Evolutionary conservation across 1,140 invertebrate genomes (phyloP), one percentile per base, ranked within the genome.

Genomic region (Pomphorhynchus laevis): DNA sequence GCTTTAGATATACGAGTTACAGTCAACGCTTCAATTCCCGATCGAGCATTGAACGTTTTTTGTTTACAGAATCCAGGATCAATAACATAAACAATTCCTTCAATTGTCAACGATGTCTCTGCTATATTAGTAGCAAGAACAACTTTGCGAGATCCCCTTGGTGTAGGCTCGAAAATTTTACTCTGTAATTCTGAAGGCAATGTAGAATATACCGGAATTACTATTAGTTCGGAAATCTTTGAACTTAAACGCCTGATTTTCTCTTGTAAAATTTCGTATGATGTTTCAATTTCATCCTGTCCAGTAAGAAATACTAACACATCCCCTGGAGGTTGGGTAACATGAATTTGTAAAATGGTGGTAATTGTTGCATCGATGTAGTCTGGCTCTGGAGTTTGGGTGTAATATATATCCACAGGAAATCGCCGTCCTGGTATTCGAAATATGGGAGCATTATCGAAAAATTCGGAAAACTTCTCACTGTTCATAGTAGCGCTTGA

Each of bases 31-130:
- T 95, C 86, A 75, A 98, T 91, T 14, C 86, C 80, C 9, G 79
- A 86, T 45, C 76, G 64, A 0, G 86, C 79, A 64, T 95, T 93
- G 51, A 89, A 98, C 56, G 84, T 86, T 54, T 93, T 95, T 61
- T 93, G 82, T 55, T 98, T 98, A 32, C 77, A 80, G 60, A 91
- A 98, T 2, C 86, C 89, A 14, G 84, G 80, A 65, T 98, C 89
- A 47, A 98, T 91, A 0, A 98, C 89, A 61, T 86, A 98, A 36
- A 79, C 73, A 45, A 98, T 95, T 48, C 91, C 91, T 54, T 98
- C 86, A 47, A 98, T 98, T 1, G 89, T 98, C 8, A 98, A 59
- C 4, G 84, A 93, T 16, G 89, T 98, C 62, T 95, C 84, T 1
- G 89, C 89, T 52, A 98, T 98, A 54, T 98, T 98, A 17, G 89